Conservation (phyloP, 2,888 invertebrate species). For the Tetrapedia diversipes region DNA sequence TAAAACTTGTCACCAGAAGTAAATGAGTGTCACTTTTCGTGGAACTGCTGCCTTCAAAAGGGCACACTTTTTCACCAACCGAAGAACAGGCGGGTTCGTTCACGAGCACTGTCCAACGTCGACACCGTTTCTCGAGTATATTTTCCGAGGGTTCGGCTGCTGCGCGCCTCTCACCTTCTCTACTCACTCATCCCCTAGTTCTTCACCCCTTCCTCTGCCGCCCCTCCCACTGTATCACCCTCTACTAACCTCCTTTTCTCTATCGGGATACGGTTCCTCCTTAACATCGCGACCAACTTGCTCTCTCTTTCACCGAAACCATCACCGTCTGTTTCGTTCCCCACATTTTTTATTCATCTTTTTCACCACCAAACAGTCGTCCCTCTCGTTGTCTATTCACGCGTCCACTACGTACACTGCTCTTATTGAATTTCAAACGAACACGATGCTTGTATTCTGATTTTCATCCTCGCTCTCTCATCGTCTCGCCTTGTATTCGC, state of each 20-base stretch:
- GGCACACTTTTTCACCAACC: slow-evolving; percentile 34
- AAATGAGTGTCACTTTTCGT: slow-evolving; percentile 8
- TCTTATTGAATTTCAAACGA: too few species aligned
- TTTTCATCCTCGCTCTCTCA: too few species aligned
- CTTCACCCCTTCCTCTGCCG: slow-evolving; percentile 11
- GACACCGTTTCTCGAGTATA: slow-evolving; percentile 25
- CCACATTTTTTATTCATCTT: neutral
- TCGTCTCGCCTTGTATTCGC: too few species aligned
- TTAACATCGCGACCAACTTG: neutral
- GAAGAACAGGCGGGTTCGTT: slow-evolving; percentile 33
- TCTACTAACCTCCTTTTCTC: slow-evolving; percentile 41
- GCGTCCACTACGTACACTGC: too few species aligned
- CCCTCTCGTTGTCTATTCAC: too few species aligned
- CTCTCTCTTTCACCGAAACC: slow-evolving; percentile 4
- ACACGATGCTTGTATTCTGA: too few species aligned
- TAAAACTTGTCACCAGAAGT: slow-evolving; percentile 9
- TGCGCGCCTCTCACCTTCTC: slow-evolving; percentile 46
- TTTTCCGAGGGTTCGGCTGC: slow-evolving; percentile 38
- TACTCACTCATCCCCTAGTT: slow-evolving; percentile 18
- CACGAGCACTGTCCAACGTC: slow-evolving; percentile 43
- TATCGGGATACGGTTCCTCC: neutral
- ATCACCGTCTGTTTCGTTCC: too few species aligned
- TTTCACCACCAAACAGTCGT: too few species aligned
- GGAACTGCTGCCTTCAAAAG: slow-evolving; percentile 13
- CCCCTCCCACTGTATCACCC: slow-evolving; percentile 1